Base-by-base conservation (phyloP, 2,888 invertebrate species). In the Hyppa rectilinea region DNA sequence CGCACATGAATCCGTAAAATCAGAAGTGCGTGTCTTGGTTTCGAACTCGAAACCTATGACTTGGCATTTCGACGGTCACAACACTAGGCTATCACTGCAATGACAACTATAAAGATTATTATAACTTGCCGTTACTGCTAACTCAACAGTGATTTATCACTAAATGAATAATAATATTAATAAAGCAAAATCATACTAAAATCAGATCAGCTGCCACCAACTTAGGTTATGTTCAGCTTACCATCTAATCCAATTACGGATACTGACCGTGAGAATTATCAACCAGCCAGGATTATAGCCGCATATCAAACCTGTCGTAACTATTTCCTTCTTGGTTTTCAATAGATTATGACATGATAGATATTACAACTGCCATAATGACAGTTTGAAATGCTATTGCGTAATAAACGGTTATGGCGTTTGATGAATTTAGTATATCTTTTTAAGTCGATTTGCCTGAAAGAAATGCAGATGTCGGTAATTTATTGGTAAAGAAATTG, bases 231-330 rank as follows among this genome's bases (percentile, higher is more conserved):
- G 78, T 81, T 62, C 29, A 77, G 72, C 38, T 81, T 64, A 78
- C 50, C 52, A 53, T 63, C 34, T 79, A 79, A 79, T 79, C 79
- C 82, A 79, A 81, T 79, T 79, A 79, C 23, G 26, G 50, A 71
- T 78, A 53, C 52, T 61, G 66, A 61, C 73, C 79, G 78, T 81
- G 79, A 67, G 79, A 81, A 78, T 81, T 63, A 78, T 79, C 78
- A 78, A 43, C 66, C 56, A 53, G 78, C 60, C 71, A 81, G 66
- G 78, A 78, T 78, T 78, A 78, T 20, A 45, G 61, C 49, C 23
- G 73, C 67, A 64, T 79, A 81, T 78, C 82, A 81, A 72, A 79
- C 82, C 59, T 81, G 79, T 79, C 78, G n/a, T 52, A 75, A 78
- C 60, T 55, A 81, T 72, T 79, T 79, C 79, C 79, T 79, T 66